phyloP scores from a whole-genome alignment of 2,797 vertebrate species.

The Melanotaenia trifasciata region DNA sequence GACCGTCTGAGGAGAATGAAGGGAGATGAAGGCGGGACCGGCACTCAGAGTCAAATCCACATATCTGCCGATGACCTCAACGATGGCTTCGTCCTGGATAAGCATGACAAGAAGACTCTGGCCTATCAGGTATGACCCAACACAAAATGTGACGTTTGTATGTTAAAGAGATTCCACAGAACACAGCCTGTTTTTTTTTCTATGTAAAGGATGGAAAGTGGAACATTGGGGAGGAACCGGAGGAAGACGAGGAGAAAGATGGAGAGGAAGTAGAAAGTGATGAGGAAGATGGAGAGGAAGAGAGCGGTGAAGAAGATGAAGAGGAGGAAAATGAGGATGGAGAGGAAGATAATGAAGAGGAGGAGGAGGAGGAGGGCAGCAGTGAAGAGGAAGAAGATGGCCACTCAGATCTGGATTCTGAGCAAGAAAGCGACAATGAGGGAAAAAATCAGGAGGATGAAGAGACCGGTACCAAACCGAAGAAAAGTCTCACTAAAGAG shows the following conservation, averaged over 20 bases:
- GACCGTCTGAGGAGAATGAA: slow-evolving; percentile 93
- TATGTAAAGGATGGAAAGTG: slow-evolving; percentile 88
- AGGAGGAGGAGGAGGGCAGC: slow-evolving; percentile 29
- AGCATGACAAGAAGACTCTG: slow-evolving; percentile 86
- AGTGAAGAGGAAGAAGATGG: slow-evolving; percentile 56
- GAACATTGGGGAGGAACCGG: slow-evolving; percentile 71
- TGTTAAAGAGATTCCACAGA: neutral
- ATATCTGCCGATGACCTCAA: slow-evolving; percentile 93
- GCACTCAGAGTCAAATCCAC: slow-evolving; percentile 75
- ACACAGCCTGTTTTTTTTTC: neutral
- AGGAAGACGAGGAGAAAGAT: slow-evolving; percentile 44
- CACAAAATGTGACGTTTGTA: neutral
- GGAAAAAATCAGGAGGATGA: slow-evolving; percentile 21
- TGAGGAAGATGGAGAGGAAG: slow-evolving; percentile 35
- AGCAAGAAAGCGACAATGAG: slow-evolving; percentile 78
- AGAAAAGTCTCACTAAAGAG: slow-evolving; percentile 49
- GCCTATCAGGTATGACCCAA: slow-evolving; percentile 86
- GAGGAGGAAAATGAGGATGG: slow-evolving; percentile 36
- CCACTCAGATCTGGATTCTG: slow-evolving; percentile 76
- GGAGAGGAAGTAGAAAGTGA: slow-evolving; percentile 37
- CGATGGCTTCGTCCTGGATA: slow-evolving; percentile 92
- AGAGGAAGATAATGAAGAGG: slow-evolving; percentile 16
- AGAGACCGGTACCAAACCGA: slow-evolving; percentile 17
- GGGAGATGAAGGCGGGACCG: slow-evolving; percentile 78
- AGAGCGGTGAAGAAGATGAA: slow-evolving; percentile 29